phyloP scores from a whole-genome alignment of 2,797 vertebrate genomes.

The Pithecia hirsuta region DNA sequence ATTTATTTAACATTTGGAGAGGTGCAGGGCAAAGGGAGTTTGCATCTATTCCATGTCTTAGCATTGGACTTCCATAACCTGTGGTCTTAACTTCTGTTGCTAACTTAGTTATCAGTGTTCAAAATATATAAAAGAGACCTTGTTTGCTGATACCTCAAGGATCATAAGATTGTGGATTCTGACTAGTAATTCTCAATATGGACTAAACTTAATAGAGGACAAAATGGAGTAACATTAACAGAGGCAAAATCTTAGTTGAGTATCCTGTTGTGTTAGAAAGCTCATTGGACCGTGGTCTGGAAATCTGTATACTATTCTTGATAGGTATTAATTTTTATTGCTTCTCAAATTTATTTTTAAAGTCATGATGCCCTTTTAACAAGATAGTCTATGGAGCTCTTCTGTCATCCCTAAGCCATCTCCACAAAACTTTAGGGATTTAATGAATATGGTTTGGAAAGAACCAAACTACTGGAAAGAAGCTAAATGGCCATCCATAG shows the following conservation, averaged over 20 bases:
- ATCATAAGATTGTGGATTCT: background rate
- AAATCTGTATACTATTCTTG: background rate
- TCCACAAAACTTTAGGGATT: background rate
- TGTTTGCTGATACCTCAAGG: background rate
- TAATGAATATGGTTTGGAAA: background rate
- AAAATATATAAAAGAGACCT: background rate
- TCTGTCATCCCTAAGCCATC: background rate
- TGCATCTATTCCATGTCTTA: background rate
- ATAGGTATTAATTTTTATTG: background rate
- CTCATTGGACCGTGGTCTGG: background rate
- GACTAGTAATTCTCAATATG: background rate
- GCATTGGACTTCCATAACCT: background rate
- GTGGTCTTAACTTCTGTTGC: background rate
- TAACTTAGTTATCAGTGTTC: background rate
- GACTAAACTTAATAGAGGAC: background rate
- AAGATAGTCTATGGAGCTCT: background rate
- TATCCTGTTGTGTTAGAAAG: background rate
- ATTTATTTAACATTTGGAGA: conserved; percentile 9
- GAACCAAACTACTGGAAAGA: background rate
- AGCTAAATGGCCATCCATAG: background rate
- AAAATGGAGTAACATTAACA: background rate
- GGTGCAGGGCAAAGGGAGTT: background rate
- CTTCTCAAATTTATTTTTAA: background rate
- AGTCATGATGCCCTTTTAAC: background rate
- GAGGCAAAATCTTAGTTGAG: background rate